Evolutionary conservation across 2,888 invertebrate species (phyloP).

Genomic region (Hecatera dysodea): DNA sequence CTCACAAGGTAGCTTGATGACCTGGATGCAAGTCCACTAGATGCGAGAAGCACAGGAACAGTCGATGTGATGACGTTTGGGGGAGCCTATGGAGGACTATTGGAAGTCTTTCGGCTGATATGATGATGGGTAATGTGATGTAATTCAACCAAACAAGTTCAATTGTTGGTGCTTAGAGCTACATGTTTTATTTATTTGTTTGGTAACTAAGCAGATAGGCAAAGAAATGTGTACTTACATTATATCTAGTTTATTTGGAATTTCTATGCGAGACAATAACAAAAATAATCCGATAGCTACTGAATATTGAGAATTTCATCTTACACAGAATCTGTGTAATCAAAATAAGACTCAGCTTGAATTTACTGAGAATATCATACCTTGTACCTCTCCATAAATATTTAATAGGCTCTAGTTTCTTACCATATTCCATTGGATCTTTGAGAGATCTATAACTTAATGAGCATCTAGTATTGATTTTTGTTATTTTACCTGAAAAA

Average conservation of each 20-base stretch:
- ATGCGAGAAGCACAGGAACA: not conserved
- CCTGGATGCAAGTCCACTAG: not conserved
- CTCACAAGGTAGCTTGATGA: not conserved
- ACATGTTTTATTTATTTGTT: not conserved
- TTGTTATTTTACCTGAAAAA: constrained; percentile 53
- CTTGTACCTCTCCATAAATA: constrained; percentile 25
- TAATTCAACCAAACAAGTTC: not conserved
- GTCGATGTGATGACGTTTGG: not conserved
- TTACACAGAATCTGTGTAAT: constrained; percentile 5
- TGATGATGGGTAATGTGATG: not conserved
- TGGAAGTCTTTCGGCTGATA: not conserved
- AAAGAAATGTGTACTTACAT: not conserved
- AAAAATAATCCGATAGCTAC: not conserved
- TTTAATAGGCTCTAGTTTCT: constrained; percentile 41
- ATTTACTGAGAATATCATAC: constrained; percentile 20
- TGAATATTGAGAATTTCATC: not conserved
- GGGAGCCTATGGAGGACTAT: not conserved
- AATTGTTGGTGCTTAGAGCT: not conserved
- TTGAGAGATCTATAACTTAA: constrained; percentile 4
- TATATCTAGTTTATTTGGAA: not conserved
- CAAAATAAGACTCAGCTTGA: not conserved
- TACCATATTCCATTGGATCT: constrained; percentile 34
- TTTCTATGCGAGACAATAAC: not conserved
- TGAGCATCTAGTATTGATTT: constrained; percentile 15
- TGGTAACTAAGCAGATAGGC: not conserved